Percentiles rank a stretch among this genome's conserved stretches.
Evolutionary conservation across 2,797 vertebrate species (phyloP).

Genomic region (Fistularia commersonii): DNA sequence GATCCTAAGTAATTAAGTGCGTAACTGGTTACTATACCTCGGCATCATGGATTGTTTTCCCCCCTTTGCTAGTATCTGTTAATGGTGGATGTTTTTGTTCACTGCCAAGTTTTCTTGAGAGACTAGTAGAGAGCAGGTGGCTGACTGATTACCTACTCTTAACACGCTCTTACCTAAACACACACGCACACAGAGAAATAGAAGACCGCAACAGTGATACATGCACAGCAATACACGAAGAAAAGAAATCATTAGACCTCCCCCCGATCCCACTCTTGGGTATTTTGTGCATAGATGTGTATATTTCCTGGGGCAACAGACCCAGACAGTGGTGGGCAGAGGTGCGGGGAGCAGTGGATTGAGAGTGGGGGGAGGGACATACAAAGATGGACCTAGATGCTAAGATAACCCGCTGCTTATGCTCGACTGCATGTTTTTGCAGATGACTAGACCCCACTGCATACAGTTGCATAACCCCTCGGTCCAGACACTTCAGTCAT

Average conservation of each 20-base stretch:
- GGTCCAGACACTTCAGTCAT: constrained; percentile 42
- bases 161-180: constrained; percentile 42
- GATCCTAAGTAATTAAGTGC: no score
- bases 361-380: constrained; percentile 8
- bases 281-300: constrained; percentile 39
- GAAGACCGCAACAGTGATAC: neutral
- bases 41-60: no score
- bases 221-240: neutral
- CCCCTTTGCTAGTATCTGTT: constrained; percentile 12
- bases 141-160: constrained; percentile 5
- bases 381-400: constrained; percentile 47
- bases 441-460: constrained; percentile 45
- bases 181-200: constrained; percentile 2
- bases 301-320: constrained; percentile 49
- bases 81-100: constrained; percentile 35
- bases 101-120: neutral
- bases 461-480: constrained; percentile 44
- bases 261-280: constrained; percentile 11
- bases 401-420: constrained; percentile 59
- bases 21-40: no score
- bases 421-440: constrained; percentile 44
- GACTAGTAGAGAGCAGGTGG: no score
- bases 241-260: constrained; percentile 17
- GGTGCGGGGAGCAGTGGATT: constrained; percentile 5
- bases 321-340: constrained; percentile 35